A percentile compares a stretch with the other conserved stretches of the same genome.
These are phyloP conservation scores for Atta cephalotes DNA, from an alignment of 1,140 invertebrate genomes.

Conservation along the genomic window DNA sequence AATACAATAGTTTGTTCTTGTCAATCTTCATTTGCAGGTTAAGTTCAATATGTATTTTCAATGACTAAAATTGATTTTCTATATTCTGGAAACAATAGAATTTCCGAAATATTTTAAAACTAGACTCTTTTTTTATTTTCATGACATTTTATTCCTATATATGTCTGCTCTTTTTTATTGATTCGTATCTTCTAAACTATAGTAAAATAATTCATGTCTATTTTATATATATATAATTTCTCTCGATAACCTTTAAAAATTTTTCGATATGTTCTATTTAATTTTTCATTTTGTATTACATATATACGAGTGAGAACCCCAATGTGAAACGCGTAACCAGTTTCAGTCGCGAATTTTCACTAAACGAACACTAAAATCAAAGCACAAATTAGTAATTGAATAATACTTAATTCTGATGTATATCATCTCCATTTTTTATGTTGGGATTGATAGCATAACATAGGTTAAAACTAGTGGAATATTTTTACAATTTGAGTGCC, in stretches of 20 bases:
- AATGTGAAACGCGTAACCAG: too few species aligned
- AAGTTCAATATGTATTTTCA: background rate
- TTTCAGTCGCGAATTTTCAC: background rate
- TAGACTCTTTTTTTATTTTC: background rate
- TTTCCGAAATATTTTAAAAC: background rate
- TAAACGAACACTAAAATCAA: background rate
- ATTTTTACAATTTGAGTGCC: conserved; percentile 45
- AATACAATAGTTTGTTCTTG: background rate
- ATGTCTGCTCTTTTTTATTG: background rate
- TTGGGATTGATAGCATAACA: background rate
- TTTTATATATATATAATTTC: background rate
- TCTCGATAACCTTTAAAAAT: background rate
- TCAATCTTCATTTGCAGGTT: background rate
- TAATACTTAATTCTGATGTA: background rate
- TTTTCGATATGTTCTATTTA: background rate
- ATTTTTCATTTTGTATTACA: background rate
- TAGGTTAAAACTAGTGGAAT: conserved; percentile 1
- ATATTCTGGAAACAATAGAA: background rate
- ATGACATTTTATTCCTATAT: background rate
- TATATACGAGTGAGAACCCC: too few species aligned
- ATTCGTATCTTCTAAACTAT: background rate
- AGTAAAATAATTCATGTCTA: background rate
- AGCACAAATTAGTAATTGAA: background rate
- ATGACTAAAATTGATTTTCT: background rate
- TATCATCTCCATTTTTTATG: background rate